Evolutionary conservation across 2,113 vertebrate species (phyloP).

Genomic region (Eptesicus fuscus): DNA sequence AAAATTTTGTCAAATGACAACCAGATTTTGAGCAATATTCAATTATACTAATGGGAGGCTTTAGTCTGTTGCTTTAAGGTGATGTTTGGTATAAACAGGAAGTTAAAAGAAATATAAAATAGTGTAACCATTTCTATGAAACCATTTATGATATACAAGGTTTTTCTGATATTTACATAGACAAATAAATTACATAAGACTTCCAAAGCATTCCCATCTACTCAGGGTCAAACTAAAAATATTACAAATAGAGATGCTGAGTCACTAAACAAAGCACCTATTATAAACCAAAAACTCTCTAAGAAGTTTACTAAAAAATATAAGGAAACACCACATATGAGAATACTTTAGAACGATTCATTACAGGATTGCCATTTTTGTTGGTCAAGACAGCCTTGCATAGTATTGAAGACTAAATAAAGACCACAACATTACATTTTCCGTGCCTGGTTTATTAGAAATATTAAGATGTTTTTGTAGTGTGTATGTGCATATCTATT

Average conservation of each 20-base stretch:
- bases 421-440: neutral
- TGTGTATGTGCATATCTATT: neutral
- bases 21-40: neutral
- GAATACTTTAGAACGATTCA: neutral
- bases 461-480: neutral
- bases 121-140: slow-evolving; percentile 4
- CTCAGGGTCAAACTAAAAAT: neutral
- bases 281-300: neutral
- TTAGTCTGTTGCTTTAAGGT: neutral
- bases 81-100: neutral
- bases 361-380: neutral
- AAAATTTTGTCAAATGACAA: neutral
- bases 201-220: neutral
- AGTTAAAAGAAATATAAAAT: slow-evolving; percentile 24
- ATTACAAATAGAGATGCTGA: neutral
- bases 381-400: neutral
- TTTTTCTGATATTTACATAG: neutral
- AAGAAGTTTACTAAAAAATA: neutral
- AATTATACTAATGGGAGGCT: neutral
- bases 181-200: slow-evolving; percentile 7
- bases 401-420: neutral
- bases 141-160: neutral
- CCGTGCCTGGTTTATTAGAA: neutral
- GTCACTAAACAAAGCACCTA: neutral
- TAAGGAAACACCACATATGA: neutral